Evolutionary conservation across 1,140 invertebrate species (phyloP).

Genomic region (Sycophaga agraensis): DNA sequence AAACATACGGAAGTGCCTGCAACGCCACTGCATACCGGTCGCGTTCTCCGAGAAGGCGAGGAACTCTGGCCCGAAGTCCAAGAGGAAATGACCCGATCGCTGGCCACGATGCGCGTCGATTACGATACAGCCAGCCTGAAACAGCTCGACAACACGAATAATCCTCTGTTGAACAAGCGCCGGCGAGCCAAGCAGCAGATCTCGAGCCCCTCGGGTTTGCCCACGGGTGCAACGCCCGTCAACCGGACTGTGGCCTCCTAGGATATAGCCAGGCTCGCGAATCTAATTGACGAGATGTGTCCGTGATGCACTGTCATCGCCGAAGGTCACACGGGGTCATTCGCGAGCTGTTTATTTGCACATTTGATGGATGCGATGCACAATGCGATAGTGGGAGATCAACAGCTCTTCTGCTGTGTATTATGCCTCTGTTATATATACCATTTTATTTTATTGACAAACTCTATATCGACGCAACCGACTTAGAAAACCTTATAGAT

Average conservation of each 20-base stretch:
- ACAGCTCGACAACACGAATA: constrained; percentile 86
- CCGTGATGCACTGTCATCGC: constrained; percentile 8
- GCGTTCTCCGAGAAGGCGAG: constrained; percentile 84
- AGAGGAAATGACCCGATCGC: constrained; percentile 96
- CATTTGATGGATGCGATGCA: no score
- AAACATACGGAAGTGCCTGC: constrained; percentile 88
- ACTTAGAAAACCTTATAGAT: no score
- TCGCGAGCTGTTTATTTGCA: no score
- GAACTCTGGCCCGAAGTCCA: constrained; percentile 95
- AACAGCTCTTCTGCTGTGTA: no score
- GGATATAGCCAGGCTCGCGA: constrained; percentile 24
- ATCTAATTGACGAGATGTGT: constrained; percentile 20
- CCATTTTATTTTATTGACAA: no score
- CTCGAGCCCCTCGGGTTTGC: constrained; percentile 20
- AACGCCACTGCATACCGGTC: constrained; percentile 87
- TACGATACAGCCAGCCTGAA: constrained; percentile 77
- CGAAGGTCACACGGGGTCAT: no score
- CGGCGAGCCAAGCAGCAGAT: constrained; percentile 45
- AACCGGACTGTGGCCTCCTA: constrained; percentile 16
- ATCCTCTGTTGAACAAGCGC: constrained; percentile 86
- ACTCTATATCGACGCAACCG: no score
- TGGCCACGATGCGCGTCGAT: constrained; percentile 95
- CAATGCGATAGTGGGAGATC: no score
- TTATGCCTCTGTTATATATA: no score
- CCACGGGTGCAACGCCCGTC: constrained; percentile 34